phyloP scores from a whole-genome alignment of 2,888 invertebrate genomes.

The Protodeltote pygarga region DNA sequence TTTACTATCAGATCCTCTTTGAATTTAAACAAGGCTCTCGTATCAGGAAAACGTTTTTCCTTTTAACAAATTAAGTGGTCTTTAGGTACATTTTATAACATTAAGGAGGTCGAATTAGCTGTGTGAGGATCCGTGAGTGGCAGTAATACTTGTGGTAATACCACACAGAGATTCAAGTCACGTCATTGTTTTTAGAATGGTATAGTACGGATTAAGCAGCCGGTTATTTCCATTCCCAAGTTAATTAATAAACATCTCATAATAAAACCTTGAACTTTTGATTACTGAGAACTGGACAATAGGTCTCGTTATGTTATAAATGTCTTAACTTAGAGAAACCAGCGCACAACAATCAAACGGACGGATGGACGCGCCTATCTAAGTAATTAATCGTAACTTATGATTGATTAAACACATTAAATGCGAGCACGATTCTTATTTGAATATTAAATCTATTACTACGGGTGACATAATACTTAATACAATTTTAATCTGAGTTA shows the following conservation, averaged over 20 bases:
- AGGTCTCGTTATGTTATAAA: conserved; percentile 71
- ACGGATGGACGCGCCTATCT: conserved; percentile 78
- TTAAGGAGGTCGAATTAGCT: conserved; percentile 26
- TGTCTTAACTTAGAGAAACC: conserved; percentile 72
- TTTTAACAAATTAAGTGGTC: conserved; percentile 47
- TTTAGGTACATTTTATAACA: conserved; percentile 21
- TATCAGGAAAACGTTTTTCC: conserved; percentile 50
- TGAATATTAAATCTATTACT: conserved; percentile 83
- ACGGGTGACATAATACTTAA: conserved; percentile 83
- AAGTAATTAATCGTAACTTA: conserved; percentile 84
- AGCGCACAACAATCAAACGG: conserved; percentile 65
- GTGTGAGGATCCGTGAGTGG: conserved; percentile 46
- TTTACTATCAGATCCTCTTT: conserved; percentile 23
- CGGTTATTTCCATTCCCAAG: conserved; percentile 70
- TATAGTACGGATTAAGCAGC: conserved; percentile 66
- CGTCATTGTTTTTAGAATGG: conserved; percentile 69
- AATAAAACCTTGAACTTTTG: conserved; percentile 82
- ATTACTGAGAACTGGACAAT: conserved; percentile 80
- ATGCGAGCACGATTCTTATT: conserved; percentile 82
- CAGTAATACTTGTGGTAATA: conserved; percentile 29
- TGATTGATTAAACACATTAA: conserved; percentile 87
- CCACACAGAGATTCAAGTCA: conserved; percentile 63
- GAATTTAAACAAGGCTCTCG: conserved; percentile 31
- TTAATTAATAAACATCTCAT: conserved; percentile 84
- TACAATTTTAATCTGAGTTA: conserved; percentile 83